Conservation (phyloP, 2,113 vertebrate species). For the Scomber japonicus region DNA sequence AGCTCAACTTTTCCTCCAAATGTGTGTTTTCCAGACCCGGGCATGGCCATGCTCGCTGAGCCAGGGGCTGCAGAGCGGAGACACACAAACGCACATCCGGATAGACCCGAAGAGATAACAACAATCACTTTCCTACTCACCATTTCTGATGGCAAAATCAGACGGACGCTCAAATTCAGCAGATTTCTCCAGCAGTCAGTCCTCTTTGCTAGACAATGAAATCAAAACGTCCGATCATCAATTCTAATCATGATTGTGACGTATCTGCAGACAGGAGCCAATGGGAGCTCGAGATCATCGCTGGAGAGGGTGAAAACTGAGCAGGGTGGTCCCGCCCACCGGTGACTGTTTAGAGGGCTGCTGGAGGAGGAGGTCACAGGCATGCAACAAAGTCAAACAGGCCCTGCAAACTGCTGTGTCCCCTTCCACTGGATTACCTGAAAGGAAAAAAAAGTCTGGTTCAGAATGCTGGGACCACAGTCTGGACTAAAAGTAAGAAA, state of each 20-base stretch:
- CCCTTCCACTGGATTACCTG: too few relatives aligned
- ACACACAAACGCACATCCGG: background rate
- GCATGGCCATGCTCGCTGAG: conserved; percentile 33
- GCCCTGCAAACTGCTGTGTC: too few relatives aligned
- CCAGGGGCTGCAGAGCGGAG: conserved; percentile 16
- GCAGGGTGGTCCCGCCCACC: conserved; percentile 81
- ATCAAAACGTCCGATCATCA: conserved; percentile 98
- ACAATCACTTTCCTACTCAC: conserved; percentile 71
- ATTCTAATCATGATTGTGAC: conserved; percentile 99
- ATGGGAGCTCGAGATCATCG: conserved; percentile 88
- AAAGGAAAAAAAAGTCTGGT: too few relatives aligned
- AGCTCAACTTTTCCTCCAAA: conserved; percentile 84
- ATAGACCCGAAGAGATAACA: background rate
- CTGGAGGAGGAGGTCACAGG: conserved; percentile 76
- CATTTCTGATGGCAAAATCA: conserved; percentile 85
- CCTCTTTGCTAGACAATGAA: conserved; percentile 96
- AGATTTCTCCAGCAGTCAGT: conserved; percentile 89
- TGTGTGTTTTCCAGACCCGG: conserved; percentile 73
- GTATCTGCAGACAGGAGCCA: conserved; percentile 92
- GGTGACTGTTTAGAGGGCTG: conserved; percentile 76
- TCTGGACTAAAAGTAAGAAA: too few relatives aligned
- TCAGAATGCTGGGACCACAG: too few relatives aligned
- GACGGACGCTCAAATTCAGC: conserved; percentile 86
- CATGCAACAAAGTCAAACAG: conserved; percentile 8
- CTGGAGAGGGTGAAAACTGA: conserved; percentile 76